Evolutionary conservation across 1,140 invertebrate species (phyloP), one percentile per base, ranked within the genome.

Genomic region (Lordiphosa mommai): DNA sequence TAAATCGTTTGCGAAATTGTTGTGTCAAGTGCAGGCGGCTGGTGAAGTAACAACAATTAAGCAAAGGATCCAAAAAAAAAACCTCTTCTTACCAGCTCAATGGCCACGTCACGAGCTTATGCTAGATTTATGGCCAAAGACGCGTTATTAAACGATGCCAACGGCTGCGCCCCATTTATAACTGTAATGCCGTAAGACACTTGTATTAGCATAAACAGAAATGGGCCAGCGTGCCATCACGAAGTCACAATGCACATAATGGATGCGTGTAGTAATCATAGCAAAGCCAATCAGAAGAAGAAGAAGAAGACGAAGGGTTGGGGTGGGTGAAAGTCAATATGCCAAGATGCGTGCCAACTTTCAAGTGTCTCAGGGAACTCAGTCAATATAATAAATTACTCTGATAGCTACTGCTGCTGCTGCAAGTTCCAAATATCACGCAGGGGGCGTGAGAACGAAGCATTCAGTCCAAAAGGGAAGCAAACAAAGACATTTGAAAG

Each of bases 321-420:
- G 34, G 43, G 56, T 56, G 48, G 13, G 20, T 34, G 16, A 60
- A 77, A 72, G 53, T 61, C 73, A 79, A 80, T 65, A 57, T 57
- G 74, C 52, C 60, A 63, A 20, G 20, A 20, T 44, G 36, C 40
- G 41, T 57, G 60, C 57, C 37, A 59, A 70, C 52, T 70, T 66
- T 56, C 48, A 70, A 77, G 73, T 68, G 58, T 34, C 30, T 49
- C 34, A 27, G 9, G 4, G 20, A 53, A 32, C 9, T 16, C 46
- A 61, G 59, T 82, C 57, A 74, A 74, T 71, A 60, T 80, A 80
- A 80, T 80, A 80, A 80, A 80, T 80, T 80, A 70, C 65, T 74
- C 13, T 56, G 58, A 70, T 61, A 40, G 66, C 55, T 70, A 33
- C 10, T 34, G 44, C 44, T 30, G 12, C 44, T 46, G 43, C 27